phyloP scores from a whole-genome alignment of 2,113 vertebrate genomes.

The Centropus bengalensis region DNA sequence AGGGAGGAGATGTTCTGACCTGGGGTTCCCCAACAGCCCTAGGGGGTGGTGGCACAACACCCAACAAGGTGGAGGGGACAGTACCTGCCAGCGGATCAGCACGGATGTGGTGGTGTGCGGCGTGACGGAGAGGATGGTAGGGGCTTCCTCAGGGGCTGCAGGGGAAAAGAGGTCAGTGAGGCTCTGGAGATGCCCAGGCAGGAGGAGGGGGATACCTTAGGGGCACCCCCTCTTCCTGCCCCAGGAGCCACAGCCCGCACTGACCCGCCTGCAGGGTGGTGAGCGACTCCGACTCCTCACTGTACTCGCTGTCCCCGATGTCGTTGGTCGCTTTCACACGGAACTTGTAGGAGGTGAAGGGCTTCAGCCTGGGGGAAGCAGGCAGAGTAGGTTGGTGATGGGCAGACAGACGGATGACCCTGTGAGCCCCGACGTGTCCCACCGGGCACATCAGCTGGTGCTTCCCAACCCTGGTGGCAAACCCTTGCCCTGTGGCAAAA shows the following conservation, averaged over 20 bases:
- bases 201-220: background rate
- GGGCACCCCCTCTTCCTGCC: background rate
- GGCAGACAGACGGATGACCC: rapidly evolving
- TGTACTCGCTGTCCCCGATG: slow-evolving; percentile 97
- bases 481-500: rapidly evolving
- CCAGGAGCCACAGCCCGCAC: background rate
- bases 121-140: slow-evolving; percentile 88
- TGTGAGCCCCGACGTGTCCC: background rate
- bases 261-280: slow-evolving; percentile 96
- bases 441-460: rapidly evolving
- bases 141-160: slow-evolving; percentile 89
- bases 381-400: rapidly evolving
- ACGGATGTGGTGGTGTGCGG: slow-evolving; percentile 95
- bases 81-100: slow-evolving; percentile 95
- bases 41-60: background rate
- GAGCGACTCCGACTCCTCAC: slow-evolving; percentile 91
- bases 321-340: slow-evolving; percentile 95
- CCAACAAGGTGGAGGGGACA: rapidly evolving
- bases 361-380: slow-evolving; percentile 84
- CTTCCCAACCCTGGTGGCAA: background rate
- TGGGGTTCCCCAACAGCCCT: rapidly evolving
- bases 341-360: slow-evolving; percentile 98
- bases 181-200: background rate
- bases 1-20: background rate
- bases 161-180: background rate